Conservation (phyloP, 2,797 vertebrate genomes). For the Eurystomus glaucurus region DNA sequence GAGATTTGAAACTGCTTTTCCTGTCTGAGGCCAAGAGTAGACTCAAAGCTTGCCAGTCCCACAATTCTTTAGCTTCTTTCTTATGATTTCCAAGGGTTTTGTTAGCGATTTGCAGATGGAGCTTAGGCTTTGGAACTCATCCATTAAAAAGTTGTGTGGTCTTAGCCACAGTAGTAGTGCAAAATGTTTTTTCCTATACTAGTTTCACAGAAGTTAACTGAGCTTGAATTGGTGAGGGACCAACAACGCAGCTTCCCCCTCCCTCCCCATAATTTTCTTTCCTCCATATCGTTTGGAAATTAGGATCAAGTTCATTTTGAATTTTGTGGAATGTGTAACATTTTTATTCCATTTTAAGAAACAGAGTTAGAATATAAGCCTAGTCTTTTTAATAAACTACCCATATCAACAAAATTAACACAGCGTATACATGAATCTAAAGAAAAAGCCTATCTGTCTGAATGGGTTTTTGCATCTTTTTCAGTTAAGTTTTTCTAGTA, state of each 20-base stretch:
- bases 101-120: conserved; percentile 78
- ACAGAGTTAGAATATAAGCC: neutral
- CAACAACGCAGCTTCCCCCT: neutral
- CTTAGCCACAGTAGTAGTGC: conserved; percentile 71
- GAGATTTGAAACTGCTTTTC: conserved; percentile 69
- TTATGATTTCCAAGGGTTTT: conserved; percentile 79
- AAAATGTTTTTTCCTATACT: conserved; percentile 68
- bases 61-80: conserved; percentile 81
- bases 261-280: neutral
- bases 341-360: conserved; percentile 42
- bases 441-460: neutral
- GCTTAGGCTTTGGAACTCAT: conserved; percentile 73
- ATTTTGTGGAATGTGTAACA: neutral
- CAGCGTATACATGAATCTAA: neutral
- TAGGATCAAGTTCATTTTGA: neutral
- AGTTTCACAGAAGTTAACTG: conserved; percentile 68
- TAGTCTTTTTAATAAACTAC: neutral
- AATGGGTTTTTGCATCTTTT: neutral
- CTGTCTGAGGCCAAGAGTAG: conserved; percentile 63
- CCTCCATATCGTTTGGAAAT: neutral
- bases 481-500: neutral
- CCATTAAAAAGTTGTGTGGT: conserved; percentile 80
- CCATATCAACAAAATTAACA: neutral
- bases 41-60: conserved; percentile 47
- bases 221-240: conserved; percentile 56